Conservation (phyloP, 2,797 vertebrate genomes). For the Anabacerthia variegaticeps region DNA sequence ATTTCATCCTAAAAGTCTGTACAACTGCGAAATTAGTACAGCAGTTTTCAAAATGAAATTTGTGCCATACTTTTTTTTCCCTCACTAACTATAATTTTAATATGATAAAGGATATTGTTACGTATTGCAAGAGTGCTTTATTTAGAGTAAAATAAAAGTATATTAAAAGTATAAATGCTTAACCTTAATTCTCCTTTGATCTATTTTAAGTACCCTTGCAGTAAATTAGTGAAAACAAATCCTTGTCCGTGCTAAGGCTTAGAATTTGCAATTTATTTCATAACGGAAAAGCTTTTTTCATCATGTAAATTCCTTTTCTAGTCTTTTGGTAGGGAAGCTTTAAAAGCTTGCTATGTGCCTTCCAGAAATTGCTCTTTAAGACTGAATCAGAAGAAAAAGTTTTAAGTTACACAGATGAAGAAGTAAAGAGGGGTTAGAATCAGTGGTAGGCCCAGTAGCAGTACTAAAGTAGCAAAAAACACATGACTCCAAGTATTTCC, state of each 20-base stretch:
- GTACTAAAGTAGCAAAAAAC: not conserved
- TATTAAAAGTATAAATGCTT: not conserved
- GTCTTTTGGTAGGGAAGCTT: not conserved
- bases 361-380: not conserved
- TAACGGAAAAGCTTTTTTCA: not conserved
- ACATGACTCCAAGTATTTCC: not conserved
- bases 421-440: not conserved
- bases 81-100: not conserved
- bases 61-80: fast-evolving
- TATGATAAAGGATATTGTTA: not conserved
- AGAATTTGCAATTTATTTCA: not conserved
- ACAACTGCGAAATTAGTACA: not conserved
- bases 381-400: not conserved
- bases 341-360: not conserved
- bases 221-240: not conserved
- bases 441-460: not conserved
- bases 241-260: not conserved
- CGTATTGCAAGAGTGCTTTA: not conserved
- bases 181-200: not conserved
- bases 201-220: not conserved
- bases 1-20: not conserved
- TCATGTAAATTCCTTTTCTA: not conserved
- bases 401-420: not conserved
- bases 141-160: not conserved
- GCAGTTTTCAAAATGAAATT: not conserved